Base-by-base conservation (phyloP, 2,797 vertebrate species). In the Sus cebifrons region DNA sequence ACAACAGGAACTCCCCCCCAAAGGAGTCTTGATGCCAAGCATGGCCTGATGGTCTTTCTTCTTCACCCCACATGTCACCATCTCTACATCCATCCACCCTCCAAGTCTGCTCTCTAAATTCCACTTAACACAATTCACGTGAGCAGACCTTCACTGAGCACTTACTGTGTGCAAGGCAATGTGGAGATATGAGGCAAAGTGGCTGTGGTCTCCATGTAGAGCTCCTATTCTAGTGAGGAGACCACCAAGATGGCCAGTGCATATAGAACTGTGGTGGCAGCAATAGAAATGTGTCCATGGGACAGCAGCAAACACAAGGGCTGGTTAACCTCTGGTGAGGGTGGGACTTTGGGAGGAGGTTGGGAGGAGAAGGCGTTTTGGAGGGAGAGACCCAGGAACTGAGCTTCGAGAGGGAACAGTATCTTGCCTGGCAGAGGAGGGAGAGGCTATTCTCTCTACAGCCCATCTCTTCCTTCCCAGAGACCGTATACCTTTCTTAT, bases 21-120 rank as follows among this genome's bases (percentile, higher is more conserved):
- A 64, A 92, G 56, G 40, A 44, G 91, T 44, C 44, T 18, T 44
- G 67, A 67, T 44, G 32, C 67, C 49, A 77, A 75, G 73, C n/a
- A 29, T 1, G 2, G 68, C 36, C 20, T 29, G 52, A n/a, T 65
- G 62, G 17, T 60, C 49, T 68, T 89, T 44, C 27, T 49, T 67
- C 64, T 70, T 32, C 5, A 54, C 36, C 11, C 27, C 29, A 29
- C 20, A 11, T 32, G 13, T 25, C 29, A n/a, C 9, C 18, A 5
- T 27, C 32, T 68, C 70, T 20, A 6, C 7, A 67, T 27, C 56
- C 7, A 67, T 27, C 56, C 16, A 64, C 60, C 7, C 65, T 84
- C 25, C 17, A 74, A 27, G 21, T 73, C 23, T 3, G 36, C 44
- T 73, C 58, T 79, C 71, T 71, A 44, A 79, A 73, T 49, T 54